Base-by-base conservation (phyloP, 2,113 vertebrate species). In the Cheirogaleus medius region DNA sequence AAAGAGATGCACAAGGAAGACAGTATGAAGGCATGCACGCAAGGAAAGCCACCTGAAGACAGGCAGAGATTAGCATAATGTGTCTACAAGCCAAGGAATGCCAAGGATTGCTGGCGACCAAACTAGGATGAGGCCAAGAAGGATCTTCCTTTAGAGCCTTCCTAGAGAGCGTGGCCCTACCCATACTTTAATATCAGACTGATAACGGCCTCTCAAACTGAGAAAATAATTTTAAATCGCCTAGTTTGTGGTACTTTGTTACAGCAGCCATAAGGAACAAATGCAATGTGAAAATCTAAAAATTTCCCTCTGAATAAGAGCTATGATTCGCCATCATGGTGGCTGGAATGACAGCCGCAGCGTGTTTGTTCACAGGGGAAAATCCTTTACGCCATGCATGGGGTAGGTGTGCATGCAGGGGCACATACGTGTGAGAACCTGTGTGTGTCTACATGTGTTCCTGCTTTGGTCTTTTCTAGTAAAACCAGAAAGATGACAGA, bases 11-110 rank as follows among this genome's bases (percentile, higher is more conserved):
- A 27, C 18, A 66, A 15, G 58, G 7, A 39, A 44, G 34, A 76
- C 5, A 1, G 6, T 0, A 1, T 84, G 10, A 27, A 42, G 20
- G 14, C 3, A 20, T 1, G 4, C 6, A 3, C 8, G 2, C 12
- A 37, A 47, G 32, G 54, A 87, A 87, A 49, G 42, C 39, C 60
- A 25, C 0, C 0, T 56, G 78, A 42, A 54, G n/a, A 47, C 25
- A 64, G 49, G 18, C 32, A 44, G 73, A 77, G 39, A 29, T 2
- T 32, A 82, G 20, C 52, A 76, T 25, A 4, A 21, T 6, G 0
- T 2, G 27, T 52, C 69, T 71, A 0, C 54, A 25, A 73, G 17
- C 25, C 3, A 4, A 39, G 9, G 44, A 60, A 5, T 21, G 47
- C 44, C 58, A 42, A n/a, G 27, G 17, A 20, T 89, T 14, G 21